Percentiles rank a stretch among this genome's conserved stretches.
phyloP scores from a whole-genome alignment of 2,797 vertebrate genomes.

The Synanceia verrucosa region DNA sequence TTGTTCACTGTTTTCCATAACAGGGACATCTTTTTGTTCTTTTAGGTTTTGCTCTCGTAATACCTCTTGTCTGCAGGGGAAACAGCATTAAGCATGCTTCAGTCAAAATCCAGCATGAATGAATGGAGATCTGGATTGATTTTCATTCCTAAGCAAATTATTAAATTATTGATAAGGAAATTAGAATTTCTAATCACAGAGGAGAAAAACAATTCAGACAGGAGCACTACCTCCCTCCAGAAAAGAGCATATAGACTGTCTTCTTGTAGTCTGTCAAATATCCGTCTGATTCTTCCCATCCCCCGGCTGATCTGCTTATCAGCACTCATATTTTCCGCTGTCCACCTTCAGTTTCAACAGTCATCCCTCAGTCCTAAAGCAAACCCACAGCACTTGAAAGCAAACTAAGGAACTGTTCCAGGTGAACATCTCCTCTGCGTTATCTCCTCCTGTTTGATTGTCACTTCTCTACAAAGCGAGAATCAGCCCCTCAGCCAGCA shows the following conservation, averaged over 20 bases:
- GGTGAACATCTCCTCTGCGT: constrained; percentile 35
- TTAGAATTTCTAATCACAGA: constrained; percentile 52
- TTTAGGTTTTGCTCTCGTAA: constrained; percentile 7
- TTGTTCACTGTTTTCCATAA: neutral
- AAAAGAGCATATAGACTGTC: constrained; percentile 46
- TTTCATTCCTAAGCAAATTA: constrained; percentile 48
- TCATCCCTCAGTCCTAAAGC: neutral
- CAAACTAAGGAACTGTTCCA: constrained; percentile 15
- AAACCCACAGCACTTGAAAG: constrained; percentile 35
- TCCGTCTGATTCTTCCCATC: constrained; percentile 43
- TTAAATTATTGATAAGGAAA: constrained; percentile 57
- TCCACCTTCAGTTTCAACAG: constrained; percentile 47
- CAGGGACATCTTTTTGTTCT: neutral
- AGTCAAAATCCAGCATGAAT: constrained; percentile 49
- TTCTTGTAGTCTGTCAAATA: constrained; percentile 37
- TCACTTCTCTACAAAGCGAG: constrained; percentile 72
- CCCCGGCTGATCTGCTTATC: constrained; percentile 40
- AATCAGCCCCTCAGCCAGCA: constrained; percentile 68
- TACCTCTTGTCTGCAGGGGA: constrained; percentile 26
- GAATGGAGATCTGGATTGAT: constrained; percentile 53
- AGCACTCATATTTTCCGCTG: constrained; percentile 53
- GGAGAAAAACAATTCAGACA: constrained; percentile 51
- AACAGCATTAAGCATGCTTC: constrained; percentile 25
- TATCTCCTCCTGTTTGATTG: constrained; percentile 73
- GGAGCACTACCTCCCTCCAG: constrained; percentile 51